phyloP scores from a whole-genome alignment of 2,888 invertebrate species.

The Criorhina ranunculi region DNA sequence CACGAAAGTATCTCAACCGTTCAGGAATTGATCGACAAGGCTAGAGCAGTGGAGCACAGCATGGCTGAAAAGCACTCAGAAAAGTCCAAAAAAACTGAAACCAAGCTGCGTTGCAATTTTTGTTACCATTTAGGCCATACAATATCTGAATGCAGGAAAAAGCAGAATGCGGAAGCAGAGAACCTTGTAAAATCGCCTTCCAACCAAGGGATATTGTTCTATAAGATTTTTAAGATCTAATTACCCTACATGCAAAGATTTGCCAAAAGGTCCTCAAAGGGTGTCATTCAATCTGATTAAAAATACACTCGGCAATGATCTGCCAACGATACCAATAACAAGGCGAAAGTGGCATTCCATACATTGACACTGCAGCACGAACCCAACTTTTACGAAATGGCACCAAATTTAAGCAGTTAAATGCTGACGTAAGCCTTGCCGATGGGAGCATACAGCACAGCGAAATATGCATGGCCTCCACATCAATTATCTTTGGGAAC shows the following conservation, averaged over 20 bases:
- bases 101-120: too few species aligned
- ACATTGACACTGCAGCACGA: conserved; percentile 42
- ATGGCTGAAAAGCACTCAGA: too few species aligned
- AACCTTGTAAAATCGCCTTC: too few species aligned
- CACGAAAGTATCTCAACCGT: too few species aligned
- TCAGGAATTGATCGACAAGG: too few species aligned
- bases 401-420: conserved; percentile 52
- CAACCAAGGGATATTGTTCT: too few species aligned
- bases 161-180: too few species aligned
- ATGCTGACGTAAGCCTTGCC: conserved; percentile 51
- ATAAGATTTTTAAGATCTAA: conserved; percentile 31
- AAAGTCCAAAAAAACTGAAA: too few species aligned
- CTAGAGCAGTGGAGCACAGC: too few species aligned
- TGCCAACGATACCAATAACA: conserved; percentile 36
- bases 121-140: too few species aligned
- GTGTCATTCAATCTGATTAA: conserved; percentile 33
- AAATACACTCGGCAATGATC: conserved; percentile 12
- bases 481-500: conserved; percentile 28
- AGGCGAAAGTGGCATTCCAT: conserved; percentile 22
- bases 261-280: conserved; percentile 16
- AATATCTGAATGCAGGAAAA: too few species aligned
- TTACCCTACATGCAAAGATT: too few species aligned
- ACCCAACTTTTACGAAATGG: conserved; percentile 43
- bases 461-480: conserved; percentile 16
- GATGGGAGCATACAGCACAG: conserved; percentile 41